Evolutionary conservation across 2,113 vertebrate genomes (phyloP), one percentile per base, ranked within the genome.

Genomic region (Pollimyrus isidori): DNA sequence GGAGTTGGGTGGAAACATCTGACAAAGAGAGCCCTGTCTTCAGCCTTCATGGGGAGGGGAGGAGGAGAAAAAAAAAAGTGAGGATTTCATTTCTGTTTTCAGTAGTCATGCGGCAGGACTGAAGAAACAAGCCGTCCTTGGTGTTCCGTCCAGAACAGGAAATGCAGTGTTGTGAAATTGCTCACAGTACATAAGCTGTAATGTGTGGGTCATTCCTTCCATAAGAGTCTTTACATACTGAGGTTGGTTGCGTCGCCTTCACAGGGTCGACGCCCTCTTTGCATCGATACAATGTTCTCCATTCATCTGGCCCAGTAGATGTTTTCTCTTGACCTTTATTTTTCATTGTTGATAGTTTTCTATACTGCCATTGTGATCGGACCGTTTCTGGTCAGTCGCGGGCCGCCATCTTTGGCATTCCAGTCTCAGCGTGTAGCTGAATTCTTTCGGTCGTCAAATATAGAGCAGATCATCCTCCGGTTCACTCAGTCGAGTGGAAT

Each of bases 301-400:
- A 89, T 92, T 92, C 92, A 89, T 80, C 35, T 19, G 5, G 52
- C 90, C 90, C 93, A 91, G 92, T 90, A 89, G 73, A 89, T 93
- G 23, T 90, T 94, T 94, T 95, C 93, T 95, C 91, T 89, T 42
- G 73, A 89, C 80, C 90, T 87, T 93, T 89, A 93, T 92, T 92
- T 92, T 91, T 89, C 56, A 91, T 94, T 94, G 93, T 93, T 88
- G 83, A 88, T 89, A 73, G 35, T 90, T 89, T 92, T 95, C 92
- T 94, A n/a, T 94, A 90, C 48, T 15, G 91, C 87, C 92, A 91
- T 93, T 94, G 94, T 94, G 92, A 89, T 30, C 50, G 52, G 90
- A n/a, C 89, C 58, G 90, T 90, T 94, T 94, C 93, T 94, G 94
- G 93, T 92, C 88, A 91, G 87, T 92, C 90, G 91, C 92, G 87